Base-by-base conservation (phyloP, 2,113 vertebrate genomes). In the Pagrus major region DNA sequence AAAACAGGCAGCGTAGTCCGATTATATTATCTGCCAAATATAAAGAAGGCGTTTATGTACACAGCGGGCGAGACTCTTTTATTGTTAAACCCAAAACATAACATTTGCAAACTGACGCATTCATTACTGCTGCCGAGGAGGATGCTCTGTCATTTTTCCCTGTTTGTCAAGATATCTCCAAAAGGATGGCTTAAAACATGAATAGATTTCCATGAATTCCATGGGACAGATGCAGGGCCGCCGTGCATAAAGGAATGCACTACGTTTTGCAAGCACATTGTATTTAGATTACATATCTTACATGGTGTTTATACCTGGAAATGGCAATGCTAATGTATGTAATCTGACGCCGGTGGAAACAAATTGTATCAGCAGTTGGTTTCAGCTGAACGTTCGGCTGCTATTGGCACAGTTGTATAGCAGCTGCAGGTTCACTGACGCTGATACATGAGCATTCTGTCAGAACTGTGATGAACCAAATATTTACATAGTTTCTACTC, bases 11-110 rank as follows among this genome's bases (percentile, higher is more conserved):
- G 20, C 25, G 37, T 25, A 67, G 18, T 67, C n/a, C 4, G 59
- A 76, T 51, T 69, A 75, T 76, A 80, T 83, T 37, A 68, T 72
- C 41, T 42, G 16, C 5, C 23, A 15, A 64, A 49, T 49, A 27
- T 29, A 54, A 16, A 54, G 11, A 35, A 12, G n/a, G 35, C 61
- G 29, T 55, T 60, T 23, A 16, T 35, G 31, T 55, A 21, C 47
- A 46, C 14, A 27, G 35, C n/a, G 8, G 5, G 16, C 59, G 33
- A 31, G 12, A 35, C n/a, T 25, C 9, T n/a, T 64, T 31, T 35
- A 1, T 42, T 52, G 44, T 52, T 49, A 21, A 20, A 39, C 27
- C 41, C n/a, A 63, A 60, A 61, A 8, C 29, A 37, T 35, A 3
- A 25, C 7, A 15, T 16, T n/a, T 46, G n/a, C n/a, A 54, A 60